These are phyloP conservation scores for Agonopterix subpropinquella DNA, from an alignment of 2,888 invertebrate species.

Conservation along the genomic window DNA sequence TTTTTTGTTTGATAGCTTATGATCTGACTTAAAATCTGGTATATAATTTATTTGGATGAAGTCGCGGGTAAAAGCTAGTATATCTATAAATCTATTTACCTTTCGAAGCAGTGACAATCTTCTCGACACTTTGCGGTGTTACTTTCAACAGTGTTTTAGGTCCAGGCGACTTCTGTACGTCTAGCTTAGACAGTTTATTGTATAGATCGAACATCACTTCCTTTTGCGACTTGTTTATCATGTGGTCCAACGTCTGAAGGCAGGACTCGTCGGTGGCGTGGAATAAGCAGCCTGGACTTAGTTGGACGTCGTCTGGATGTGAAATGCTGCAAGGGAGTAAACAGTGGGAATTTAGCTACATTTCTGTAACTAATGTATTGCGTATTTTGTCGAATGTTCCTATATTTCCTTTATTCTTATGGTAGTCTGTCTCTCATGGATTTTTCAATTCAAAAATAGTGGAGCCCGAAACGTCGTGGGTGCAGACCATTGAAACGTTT, in stretches of 20 bases:
- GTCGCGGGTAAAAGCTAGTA: too few relatives aligned
- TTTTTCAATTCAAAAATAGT: too few relatives aligned
- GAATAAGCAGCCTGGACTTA: constrained; percentile 57
- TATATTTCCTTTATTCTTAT: too few relatives aligned
- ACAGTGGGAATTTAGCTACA: neutral
- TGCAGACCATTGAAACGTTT: too few relatives aligned
- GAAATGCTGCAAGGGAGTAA: constrained; percentile 30
- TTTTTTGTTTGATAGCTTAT: too few relatives aligned
- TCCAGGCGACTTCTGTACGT: constrained; percentile 59
- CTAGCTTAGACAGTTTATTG: constrained; percentile 61
- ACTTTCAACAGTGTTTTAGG: constrained; percentile 58
- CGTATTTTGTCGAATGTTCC: too few relatives aligned
- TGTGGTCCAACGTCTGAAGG: constrained; percentile 58
- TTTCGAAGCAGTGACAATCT: constrained; percentile 56
- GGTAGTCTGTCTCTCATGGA: too few relatives aligned
- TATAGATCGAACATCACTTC: constrained; percentile 71
- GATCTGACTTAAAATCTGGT: too few relatives aligned
- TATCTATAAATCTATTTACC: constrained; percentile 28
- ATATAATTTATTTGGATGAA: too few relatives aligned
- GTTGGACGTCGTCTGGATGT: constrained; percentile 50
- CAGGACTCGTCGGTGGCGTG: constrained; percentile 54
- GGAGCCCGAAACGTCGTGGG: too few relatives aligned
- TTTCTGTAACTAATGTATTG: too few relatives aligned
- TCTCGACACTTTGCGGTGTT: constrained; percentile 67
- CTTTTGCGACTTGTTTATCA: constrained; percentile 69